A percentile compares a stretch with the other conserved stretches of the same genome.
Conservation (phyloP, 2,113 vertebrate species). For the Dinomys branickii region DNA sequence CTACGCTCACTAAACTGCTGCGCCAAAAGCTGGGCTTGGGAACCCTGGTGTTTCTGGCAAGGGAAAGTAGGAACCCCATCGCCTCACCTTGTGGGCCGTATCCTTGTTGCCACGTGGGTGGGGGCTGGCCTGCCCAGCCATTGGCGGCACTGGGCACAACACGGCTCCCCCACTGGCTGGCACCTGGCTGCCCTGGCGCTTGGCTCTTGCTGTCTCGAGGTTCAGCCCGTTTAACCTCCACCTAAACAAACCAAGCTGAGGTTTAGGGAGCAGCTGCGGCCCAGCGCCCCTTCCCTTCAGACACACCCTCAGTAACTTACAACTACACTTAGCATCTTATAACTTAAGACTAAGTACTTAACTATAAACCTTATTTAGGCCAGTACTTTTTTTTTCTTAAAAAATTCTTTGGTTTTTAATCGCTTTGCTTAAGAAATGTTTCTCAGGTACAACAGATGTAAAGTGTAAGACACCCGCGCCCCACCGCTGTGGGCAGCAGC, state of each 20-base stretch:
- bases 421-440: slow-evolving; percentile 88
- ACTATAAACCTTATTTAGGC: slow-evolving; percentile 88
- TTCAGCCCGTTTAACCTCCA: slow-evolving; percentile 99
- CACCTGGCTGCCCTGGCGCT: slow-evolving; percentile 91
- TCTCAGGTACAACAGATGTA: slow-evolving; percentile 92
- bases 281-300: slow-evolving; percentile 85
- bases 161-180: slow-evolving; percentile 96
- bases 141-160: slow-evolving; percentile 96
- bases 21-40: background rate
- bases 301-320: slow-evolving; percentile 88
- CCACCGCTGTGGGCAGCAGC: background rate
- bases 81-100: slow-evolving; percentile 97
- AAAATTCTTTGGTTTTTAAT: slow-evolving; percentile 45
- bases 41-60: too few relatives aligned
- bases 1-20: background rate
- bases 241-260: slow-evolving; percentile 92
- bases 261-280: slow-evolving; percentile 83
- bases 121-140: slow-evolving; percentile 97
- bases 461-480: slow-evolving; percentile 60
- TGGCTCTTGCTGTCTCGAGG: slow-evolving; percentile 98
- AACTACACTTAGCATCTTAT: slow-evolving; percentile 90
- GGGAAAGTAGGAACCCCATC: background rate
- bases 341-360: slow-evolving; percentile 90
- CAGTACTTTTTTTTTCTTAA: slow-evolving; percentile 83
- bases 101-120: slow-evolving; percentile 96